phyloP scores from a whole-genome alignment of 2,888 invertebrate species.

The Melangyna quadrimaculata region DNA sequence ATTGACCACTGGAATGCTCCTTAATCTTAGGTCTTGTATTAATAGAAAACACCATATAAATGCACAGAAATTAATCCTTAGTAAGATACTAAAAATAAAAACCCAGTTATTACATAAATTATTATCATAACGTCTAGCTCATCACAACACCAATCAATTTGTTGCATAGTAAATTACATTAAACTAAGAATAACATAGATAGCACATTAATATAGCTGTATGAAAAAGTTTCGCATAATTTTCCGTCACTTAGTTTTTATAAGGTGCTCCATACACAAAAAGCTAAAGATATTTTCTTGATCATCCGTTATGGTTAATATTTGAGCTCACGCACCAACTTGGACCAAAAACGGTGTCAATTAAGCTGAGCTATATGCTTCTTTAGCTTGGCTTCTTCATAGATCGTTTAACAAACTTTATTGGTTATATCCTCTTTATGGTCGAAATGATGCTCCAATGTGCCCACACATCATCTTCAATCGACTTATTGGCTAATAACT shows the following conservation, averaged over 20 bases:
- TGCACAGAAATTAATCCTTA: neutral
- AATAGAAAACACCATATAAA: too few relatives aligned
- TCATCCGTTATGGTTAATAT: slow-evolving; percentile 11
- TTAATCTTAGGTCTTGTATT: too few relatives aligned
- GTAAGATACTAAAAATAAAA: neutral
- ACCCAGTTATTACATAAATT: neutral
- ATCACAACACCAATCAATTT: neutral
- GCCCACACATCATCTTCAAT: slow-evolving; percentile 34
- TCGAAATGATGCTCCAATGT: slow-evolving; percentile 30
- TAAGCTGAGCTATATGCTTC: slow-evolving; percentile 3
- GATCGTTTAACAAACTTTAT: slow-evolving; percentile 20
- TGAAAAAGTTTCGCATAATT: neutral
- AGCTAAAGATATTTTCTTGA: neutral
- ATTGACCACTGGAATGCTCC: too few relatives aligned
- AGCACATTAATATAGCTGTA: neutral
- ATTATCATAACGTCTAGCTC: neutral
- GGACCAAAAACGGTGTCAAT: slow-evolving; percentile 31
- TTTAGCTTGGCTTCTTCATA: slow-evolving; percentile 16
- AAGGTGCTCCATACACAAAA: neutral
- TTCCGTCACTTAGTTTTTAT: slow-evolving; percentile 1
- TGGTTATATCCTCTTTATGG: neutral
- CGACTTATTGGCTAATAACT: slow-evolving; percentile 36
- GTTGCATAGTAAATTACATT: neutral
- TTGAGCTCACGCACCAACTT: neutral
- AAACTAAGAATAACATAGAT: neutral